Evolutionary conservation across 1,140 invertebrate genomes (phyloP).

Genomic region (Lepidurus apus): DNA sequence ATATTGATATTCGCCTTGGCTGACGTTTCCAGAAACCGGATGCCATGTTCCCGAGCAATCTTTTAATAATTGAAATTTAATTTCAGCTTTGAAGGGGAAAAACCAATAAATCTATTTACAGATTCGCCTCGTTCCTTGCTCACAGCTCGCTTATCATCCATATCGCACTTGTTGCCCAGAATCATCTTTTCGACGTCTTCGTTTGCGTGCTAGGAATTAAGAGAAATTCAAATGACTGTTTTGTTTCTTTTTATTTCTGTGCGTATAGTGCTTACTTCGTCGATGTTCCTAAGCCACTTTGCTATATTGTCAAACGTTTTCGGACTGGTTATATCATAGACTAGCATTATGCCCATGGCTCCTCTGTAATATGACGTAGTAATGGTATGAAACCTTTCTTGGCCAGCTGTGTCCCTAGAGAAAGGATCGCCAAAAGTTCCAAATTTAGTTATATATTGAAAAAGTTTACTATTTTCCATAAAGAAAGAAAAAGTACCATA

Average conservation of each 20-base stretch:
- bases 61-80: constrained; percentile 47
- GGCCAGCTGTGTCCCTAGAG: constrained; percentile 84
- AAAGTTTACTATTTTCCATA: not conserved
- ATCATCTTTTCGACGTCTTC: constrained; percentile 99
- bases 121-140: constrained; percentile 80
- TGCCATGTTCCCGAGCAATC: constrained; percentile 96
- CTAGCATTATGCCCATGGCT: constrained; percentile 97
- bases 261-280: constrained; percentile 58
- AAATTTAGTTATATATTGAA: constrained; percentile 31
- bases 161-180: constrained; percentile 98
- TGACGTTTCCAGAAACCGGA: constrained; percentile 97
- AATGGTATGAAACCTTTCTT: constrained; percentile 93
- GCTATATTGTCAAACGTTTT: constrained; percentile 98
- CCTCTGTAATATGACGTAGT: constrained; percentile 96
- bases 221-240: constrained; percentile 24
- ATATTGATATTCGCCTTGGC: constrained; percentile 98
- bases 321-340: constrained; percentile 97
- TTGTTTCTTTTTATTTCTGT: not conserved
- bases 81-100: constrained; percentile 12
- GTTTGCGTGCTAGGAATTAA: constrained; percentile 79
- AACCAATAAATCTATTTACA: constrained; percentile 50
- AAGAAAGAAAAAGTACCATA: constrained; percentile 65
- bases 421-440: constrained; percentile 3
- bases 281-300: constrained; percentile 97
- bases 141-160: constrained; percentile 94